Base-by-base conservation (phyloP, 2,888 invertebrate genomes). In the Mythimna albipuncta region DNA sequence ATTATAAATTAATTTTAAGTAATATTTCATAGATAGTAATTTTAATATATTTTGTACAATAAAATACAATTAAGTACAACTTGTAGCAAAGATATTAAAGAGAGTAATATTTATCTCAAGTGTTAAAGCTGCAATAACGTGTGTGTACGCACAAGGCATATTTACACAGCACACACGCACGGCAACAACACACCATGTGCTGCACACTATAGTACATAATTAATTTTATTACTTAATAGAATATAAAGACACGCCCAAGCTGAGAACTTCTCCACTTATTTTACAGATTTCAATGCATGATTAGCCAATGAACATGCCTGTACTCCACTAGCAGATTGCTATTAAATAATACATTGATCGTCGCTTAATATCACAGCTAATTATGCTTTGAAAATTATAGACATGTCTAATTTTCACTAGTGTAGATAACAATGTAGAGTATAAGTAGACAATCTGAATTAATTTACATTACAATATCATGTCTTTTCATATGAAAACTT, bases 1-100 rank as follows among this genome's bases (percentile, higher is more conserved):
- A 82, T 78, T 85, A 85, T 85, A 93, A 93, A 94, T 95, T 93
- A 94, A 89, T 91, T 93, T 95, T 95, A 94, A 95, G 94, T 94
- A 94, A 92, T 94, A 94, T 94, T 94, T 95, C 91, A 96, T 96
- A 96, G 95, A 94, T 96, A 96, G 94, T 96, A 95, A 94, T 95
- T 93, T 95, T 97, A 97, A 96, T 97, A 97, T 97, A 97, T 97
- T 97, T 97, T 97, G 97, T 97, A 97, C 97, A 97, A 97, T 97
- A 96, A 96, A 97, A 97, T 96, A 95, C 95, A 96, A 96, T 97
- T 97, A 97, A 97, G 97, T 97, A 97, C 97, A 97, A 97, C 96
- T 97, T 97, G 97, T 97, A 97, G 97, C 97, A 97, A 97, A 97
- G 97, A 97, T 97, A 97, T 97, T 95, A 96, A 96, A 96, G 96